Evolutionary conservation across 2,888 invertebrate genomes (phyloP), one percentile per base, ranked within the genome.

Genomic region (Pemphredon lugubris): DNA sequence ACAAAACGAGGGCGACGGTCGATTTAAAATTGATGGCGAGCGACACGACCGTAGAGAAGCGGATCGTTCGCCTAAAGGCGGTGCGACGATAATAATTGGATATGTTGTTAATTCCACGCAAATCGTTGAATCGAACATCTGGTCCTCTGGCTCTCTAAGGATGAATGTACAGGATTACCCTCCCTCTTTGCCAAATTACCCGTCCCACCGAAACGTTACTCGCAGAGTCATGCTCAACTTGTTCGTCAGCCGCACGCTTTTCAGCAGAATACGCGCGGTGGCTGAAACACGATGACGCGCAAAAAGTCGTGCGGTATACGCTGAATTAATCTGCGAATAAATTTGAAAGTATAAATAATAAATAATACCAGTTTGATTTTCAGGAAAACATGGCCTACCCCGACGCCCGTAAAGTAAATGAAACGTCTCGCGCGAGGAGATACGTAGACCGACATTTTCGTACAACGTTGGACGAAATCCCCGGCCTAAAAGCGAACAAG

Each of bases 221-320:
- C 51, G 80, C 81, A 32, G 42, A 71, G 71, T 80, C 80, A 80
- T 58, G 75, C 13, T 65, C 67, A 67, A 81, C 80, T 73, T 80
- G 80, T 75, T 72, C 73, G 37, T 44, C 30, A 60, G 34, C 34
- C 53, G 21, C 7, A 50, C 66, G 58, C 69, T 72, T 64, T 59
- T 64, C 65, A 32, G 45, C 11, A 9, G 59, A 51, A 58, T 50
- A 39, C 13, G 42, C 50, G 23, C n/a, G n/a, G 58, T 51, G 54
- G 60, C 54, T 60, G 45, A 48, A 50, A 58, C 50, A 47, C 61
- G 57, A 70, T 79, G 79, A 79, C 74, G 42, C 7, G 74, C 50
- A 34, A 57, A 63, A 79, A 81, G 61, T 66, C 68, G 48, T 48
- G 18, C 65, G 65, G 64, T 58, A 34, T 14, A 34, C 21, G 3